Evolutionary conservation across 2,113 vertebrate genomes (phyloP), one percentile per base, ranked within the genome.

Genomic region (Atherinomorus stipes): DNA sequence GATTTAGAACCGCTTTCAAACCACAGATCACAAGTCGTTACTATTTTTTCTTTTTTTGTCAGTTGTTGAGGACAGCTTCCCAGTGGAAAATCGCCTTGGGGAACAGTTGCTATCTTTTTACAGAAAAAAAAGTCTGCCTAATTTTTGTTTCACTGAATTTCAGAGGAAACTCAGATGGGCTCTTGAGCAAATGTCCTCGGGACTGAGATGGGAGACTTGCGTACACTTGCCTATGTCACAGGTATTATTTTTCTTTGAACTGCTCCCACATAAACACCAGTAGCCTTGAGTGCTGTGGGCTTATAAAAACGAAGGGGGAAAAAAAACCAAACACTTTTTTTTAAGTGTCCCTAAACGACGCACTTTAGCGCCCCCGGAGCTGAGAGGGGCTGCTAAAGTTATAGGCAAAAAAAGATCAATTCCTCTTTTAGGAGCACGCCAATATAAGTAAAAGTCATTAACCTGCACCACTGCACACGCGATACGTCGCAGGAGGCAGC

Each of bases 291-390:
- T 28, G 3, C 28, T 28, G 28, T 4, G 28, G 28, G 28, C 28
- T 34, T n/a, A n/a, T n/a, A n/a, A n/a, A n/a, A n/a, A n/a, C n/a
- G n/a, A n/a, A n/a, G n/a, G n/a, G n/a, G 34, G 34, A 37, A 9
- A 37, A 37, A 37, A 37, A 7, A 37, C 34, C 7, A n/a, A 10
- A 44, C n/a, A n/a, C n/a, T n/a, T n/a, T n/a, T n/a, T n/a, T n/a
- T n/a, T n/a, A 4, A n/a, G 10, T 31, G 62, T 26, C 63, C 62
- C 58, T 69, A 37, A 74, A 47, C 64, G 73, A 62, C 50, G 28
- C 65, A 16, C 2, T 40, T 40, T 2, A 51, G 19, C 4, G 50
- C 11, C 22, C 22, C 11, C 25, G 50, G 23, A 26, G 22, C 51
- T 26, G 23, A 26, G 25, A 26, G 3, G 15, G 22, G 37, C 44